Evolutionary conservation across 2,888 invertebrate species (phyloP), one percentile per base, ranked within the genome.

Genomic region (Monochamus alternatus): DNA sequence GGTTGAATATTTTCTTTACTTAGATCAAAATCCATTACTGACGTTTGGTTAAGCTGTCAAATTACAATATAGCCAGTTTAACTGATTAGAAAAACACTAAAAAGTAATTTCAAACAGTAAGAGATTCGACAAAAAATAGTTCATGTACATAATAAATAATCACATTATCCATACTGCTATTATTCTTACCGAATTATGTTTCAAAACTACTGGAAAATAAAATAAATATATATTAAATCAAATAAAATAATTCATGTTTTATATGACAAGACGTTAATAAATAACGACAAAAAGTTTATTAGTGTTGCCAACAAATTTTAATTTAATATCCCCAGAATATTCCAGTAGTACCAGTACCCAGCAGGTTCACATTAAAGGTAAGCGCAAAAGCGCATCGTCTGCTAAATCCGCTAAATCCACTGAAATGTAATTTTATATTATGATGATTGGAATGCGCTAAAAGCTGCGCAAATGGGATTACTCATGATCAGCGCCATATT

Each of bases 1-100:
- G 98, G 98, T 88, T 97, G 97, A 85, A 98, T 97, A 89, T 98
- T 98, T 90, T 98, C 98, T 90, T 98, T 98, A 84, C 94, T 93
- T 85, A 92, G 90, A 89, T 94, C 94, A 88, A 94, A 93, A 90
- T 94, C 93, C 94, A 94, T 94, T 70, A 72, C 69, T 75, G 59
- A 73, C 68, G 74, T 74, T 80, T 79, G 74, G 78, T 74, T 76
- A 74, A 80, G 64, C 68, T 77, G 75, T 75, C 77, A 77, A 77
- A 60, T 70, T 60, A 75, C 70, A 74, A 52, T 62, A 71, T 71
- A 65, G 71, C 60, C 66, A 65, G 44, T 76, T 75, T 71, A 71
- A 71, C 75, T 67, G 67, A 76, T 75, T 75, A 73, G 72, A 66
- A 74, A 75, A 65, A 73, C 72, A 52, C 69, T 32, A 68, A 74